Evolutionary conservation across 2,888 invertebrate genomes (phyloP).

Genomic region (Bombylius discolor): DNA sequence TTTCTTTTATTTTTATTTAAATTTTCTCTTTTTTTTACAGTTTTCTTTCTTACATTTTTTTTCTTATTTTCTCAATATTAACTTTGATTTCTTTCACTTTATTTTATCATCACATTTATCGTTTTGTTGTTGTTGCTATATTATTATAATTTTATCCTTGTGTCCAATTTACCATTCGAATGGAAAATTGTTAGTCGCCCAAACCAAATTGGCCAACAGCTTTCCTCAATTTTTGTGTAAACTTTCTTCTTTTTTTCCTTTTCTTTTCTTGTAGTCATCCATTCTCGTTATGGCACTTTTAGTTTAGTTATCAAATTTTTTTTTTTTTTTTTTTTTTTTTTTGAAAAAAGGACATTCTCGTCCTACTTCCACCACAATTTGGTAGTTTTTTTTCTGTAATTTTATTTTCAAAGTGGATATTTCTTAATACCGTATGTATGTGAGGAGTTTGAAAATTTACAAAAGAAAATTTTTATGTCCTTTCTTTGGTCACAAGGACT

Average conservation of each 20-base stretch:
- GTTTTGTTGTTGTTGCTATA: background rate
- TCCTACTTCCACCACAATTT: too few relatives aligned
- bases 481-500: conserved; percentile 6
- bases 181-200: background rate
- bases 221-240: background rate
- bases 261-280: background rate
- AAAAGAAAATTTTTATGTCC: conserved; percentile 8
- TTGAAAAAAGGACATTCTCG: background rate
- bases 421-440: background rate
- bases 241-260: background rate
- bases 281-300: too few relatives aligned
- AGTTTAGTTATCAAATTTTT: too few relatives aligned
- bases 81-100: background rate
- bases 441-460: too few relatives aligned
- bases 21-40: background rate
- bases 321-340: background rate
- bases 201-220: background rate
- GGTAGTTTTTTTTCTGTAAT: too few relatives aligned
- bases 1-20: background rate
- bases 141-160: background rate
- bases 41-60: background rate
- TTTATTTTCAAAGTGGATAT: background rate
- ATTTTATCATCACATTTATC: background rate
- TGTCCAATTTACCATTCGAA: background rate
- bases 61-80: background rate